Evolutionary conservation across 2,888 invertebrate genomes (phyloP), one percentile per base, ranked within the genome.

Genomic region (Spialia ferax): DNA sequence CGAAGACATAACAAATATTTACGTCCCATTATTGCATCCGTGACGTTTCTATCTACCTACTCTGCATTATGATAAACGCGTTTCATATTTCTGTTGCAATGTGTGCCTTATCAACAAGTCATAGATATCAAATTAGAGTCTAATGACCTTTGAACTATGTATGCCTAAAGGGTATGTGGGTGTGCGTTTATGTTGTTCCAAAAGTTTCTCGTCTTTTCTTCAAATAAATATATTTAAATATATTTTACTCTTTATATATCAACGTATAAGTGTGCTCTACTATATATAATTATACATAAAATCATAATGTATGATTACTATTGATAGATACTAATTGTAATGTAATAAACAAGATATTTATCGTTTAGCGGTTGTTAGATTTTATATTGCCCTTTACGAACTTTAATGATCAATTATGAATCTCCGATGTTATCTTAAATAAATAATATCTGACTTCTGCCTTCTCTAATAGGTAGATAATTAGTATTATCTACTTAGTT

Each of bases 1-100:
- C 71, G 54, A 70, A 88, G 88, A 89, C 91, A 81, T 84, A 89
- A 91, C 87, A 90, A 87, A 80, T 87, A 82, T 87, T 85, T 84
- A 85, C 84, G 79, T 80, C 74, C 77, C 74, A 75, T 80, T 77
- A 83, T 80, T 88, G 87, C 86, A 87, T 77, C 71, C 22, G 80
- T 91, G 91, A 90, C 91, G 91, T 87, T 56, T 67, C 48, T 75
- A 72, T 73, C 77, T 60, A 22, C 23, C 23, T 45, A 45, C 45
- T 23, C 50, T 26, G 1, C 55, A 63, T 38, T 35, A 45, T 69
- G 71, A 72, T 71, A 73, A 74, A 70, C 72, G 69, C 73, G 72
- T 69, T 64, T 69, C 63, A 61, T 71, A 70, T 71, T 73, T 74
- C 67, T 71, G 64, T 63, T 73, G 73, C 69, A 74, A 70, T 73